phyloP scores from a whole-genome alignment of 1,140 invertebrate genomes.

The Meteorus sp. region DNA sequence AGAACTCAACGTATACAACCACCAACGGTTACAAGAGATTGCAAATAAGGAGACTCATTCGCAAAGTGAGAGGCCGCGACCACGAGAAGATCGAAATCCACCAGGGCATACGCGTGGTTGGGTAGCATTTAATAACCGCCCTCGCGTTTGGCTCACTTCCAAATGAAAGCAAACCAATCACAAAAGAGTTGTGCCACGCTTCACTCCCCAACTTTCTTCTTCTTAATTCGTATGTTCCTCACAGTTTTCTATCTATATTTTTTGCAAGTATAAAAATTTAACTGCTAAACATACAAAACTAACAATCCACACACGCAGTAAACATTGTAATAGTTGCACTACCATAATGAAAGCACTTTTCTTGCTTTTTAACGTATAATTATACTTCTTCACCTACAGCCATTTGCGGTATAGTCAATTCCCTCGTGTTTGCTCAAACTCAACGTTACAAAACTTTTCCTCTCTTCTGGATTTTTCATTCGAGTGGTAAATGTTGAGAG shows the following conservation, averaged over 20 bases:
- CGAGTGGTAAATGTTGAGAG: too few relatives aligned
- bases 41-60: not conserved
- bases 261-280: conserved; percentile 20
- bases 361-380: too few relatives aligned
- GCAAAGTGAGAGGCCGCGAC: conserved; percentile 9
- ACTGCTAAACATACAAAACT: conserved; percentile 4
- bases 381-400: too few relatives aligned
- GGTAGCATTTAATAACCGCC: conserved; percentile 26
- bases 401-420: too few relatives aligned
- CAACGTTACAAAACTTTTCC: too few relatives aligned
- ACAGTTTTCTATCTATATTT: too few relatives aligned
- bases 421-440: too few relatives aligned
- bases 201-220: conserved; percentile 20
- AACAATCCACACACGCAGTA: not conserved
- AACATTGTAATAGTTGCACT: not conserved
- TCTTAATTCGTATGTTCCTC: too few relatives aligned
- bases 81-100: conserved; percentile 9
- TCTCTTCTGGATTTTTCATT: too few relatives aligned
- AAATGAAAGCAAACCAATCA: conserved; percentile 40
- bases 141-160: conserved; percentile 39
- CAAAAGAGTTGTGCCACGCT: conserved; percentile 24
- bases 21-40: too few relatives aligned
- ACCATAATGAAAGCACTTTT: too few relatives aligned
- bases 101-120: conserved; percentile 15
- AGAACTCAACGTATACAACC: not conserved